phyloP scores from a whole-genome alignment of 2,888 invertebrate species.

The Drosophila birchii region DNA sequence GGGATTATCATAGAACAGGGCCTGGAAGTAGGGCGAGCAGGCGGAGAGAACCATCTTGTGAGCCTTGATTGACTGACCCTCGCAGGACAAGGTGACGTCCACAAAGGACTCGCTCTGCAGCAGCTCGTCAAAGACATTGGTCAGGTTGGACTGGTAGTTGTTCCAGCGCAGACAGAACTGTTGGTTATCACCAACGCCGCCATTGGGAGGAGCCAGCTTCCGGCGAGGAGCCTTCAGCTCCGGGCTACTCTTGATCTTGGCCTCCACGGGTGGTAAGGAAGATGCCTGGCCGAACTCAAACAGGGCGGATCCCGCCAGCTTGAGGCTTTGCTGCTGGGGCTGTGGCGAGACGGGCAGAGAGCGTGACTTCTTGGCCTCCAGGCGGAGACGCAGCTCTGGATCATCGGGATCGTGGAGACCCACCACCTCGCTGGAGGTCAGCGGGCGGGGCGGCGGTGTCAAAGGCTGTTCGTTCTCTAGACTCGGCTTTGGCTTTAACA shows the following conservation, averaged over 20 bases:
- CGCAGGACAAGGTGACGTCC: slow-evolving; percentile 96
- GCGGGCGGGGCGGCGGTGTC: slow-evolving; percentile 82
- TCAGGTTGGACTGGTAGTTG: slow-evolving; percentile 95
- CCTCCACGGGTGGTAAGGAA: not conserved
- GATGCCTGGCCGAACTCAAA: slow-evolving; percentile 67
- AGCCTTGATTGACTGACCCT: slow-evolving; percentile 95
- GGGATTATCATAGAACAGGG: slow-evolving; percentile 95
- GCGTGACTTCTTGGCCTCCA: slow-evolving; percentile 79
- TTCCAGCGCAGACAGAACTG: slow-evolving; percentile 97
- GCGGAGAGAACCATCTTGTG: slow-evolving; percentile 97
- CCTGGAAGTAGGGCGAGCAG: slow-evolving; percentile 96
- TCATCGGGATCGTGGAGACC: slow-evolving; percentile 71
- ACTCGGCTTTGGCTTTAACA: slow-evolving; percentile 28
- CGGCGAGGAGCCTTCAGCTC: slow-evolving; percentile 24
- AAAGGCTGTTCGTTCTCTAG: slow-evolving; percentile 51
- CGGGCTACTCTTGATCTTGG: slow-evolving; percentile 19
- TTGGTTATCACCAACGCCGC: slow-evolving; percentile 85
- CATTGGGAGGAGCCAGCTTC: slow-evolving; percentile 16
- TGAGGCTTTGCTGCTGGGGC: slow-evolving; percentile 58
- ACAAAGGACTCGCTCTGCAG: slow-evolving; percentile 95
- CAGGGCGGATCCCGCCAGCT: slow-evolving; percentile 63
- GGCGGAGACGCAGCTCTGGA: slow-evolving; percentile 70
- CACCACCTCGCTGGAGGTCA: slow-evolving; percentile 82
- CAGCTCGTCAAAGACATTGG: slow-evolving; percentile 92
- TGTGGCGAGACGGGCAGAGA: slow-evolving; percentile 82